Evolutionary conservation across 2,113 vertebrate genomes (phyloP).

Genomic region (Oenanthe oenanthe): DNA sequence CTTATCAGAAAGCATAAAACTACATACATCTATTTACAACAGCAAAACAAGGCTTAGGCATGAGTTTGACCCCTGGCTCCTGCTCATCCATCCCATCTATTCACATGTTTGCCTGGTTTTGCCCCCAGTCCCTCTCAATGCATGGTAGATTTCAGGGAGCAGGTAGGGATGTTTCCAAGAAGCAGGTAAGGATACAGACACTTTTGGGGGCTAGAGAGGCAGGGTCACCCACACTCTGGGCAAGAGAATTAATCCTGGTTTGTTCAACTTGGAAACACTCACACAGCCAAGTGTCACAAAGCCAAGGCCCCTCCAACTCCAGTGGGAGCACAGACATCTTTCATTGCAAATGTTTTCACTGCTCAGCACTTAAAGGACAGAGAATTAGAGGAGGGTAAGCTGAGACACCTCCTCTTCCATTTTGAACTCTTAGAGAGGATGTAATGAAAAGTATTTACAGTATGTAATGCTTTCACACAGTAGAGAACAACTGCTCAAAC

Average conservation of each 20-base stretch:
- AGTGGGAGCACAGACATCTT: not conserved
- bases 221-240: not conserved
- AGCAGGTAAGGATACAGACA: not conserved
- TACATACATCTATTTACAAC: not conserved
- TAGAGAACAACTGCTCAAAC: not conserved
- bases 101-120: not conserved
- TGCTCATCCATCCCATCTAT: not conserved
- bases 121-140: rapidly evolving
- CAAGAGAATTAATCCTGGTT: not conserved
- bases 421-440: not conserved
- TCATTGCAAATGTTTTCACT: not conserved
- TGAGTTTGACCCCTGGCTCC: not conserved
- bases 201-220: not conserved
- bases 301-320: not conserved
- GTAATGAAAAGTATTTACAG: not conserved
- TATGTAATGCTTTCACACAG: not conserved
- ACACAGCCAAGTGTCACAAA: not conserved
- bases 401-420: not conserved
- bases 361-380: not conserved
- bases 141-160: rapidly evolving
- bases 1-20: not conserved
- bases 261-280: not conserved
- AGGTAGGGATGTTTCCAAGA: not conserved
- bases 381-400: not conserved
- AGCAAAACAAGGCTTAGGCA: not conserved